Conservation (phyloP, 2,113 vertebrate genomes). For the Procavia capensis region DNA sequence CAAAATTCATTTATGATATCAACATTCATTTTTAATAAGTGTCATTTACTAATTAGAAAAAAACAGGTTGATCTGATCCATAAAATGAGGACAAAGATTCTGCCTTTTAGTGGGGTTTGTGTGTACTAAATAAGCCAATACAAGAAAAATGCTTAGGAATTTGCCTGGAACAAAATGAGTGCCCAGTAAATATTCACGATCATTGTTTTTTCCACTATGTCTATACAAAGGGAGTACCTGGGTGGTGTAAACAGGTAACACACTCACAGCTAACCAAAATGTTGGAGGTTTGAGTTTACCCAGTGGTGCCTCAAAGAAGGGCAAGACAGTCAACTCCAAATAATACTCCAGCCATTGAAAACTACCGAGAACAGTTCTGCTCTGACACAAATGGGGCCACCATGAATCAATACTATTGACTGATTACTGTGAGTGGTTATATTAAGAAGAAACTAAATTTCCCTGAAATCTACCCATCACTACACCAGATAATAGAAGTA, state of each 20-base stretch:
- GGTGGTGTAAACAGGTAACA: background rate
- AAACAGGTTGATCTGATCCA: background rate
- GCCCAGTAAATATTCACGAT: constrained; percentile 14
- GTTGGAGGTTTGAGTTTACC: no score
- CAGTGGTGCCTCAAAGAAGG: background rate
- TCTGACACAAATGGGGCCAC: no score
- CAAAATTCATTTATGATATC: no score
- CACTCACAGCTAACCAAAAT: no score
- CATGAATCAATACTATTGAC: background rate
- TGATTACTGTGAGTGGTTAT: background rate
- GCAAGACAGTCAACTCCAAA: background rate
- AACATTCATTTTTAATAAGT: background rate
- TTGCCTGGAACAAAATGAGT: background rate
- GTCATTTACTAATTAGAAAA: background rate
- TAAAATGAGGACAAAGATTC: background rate
- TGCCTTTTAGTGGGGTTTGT: background rate
- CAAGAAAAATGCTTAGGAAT: constrained; percentile 4
- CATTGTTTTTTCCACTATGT: background rate
- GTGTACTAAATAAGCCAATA: background rate
- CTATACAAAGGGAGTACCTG: background rate
- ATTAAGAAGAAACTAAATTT: constrained; percentile 51
- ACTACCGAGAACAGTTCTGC: background rate
- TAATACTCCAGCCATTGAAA: background rate
- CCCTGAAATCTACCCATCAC: constrained; percentile 17
- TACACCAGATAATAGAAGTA: constrained; percentile 8